phyloP scores from a whole-genome alignment of 2,797 vertebrate genomes.

The Chelmon rostratus region DNA sequence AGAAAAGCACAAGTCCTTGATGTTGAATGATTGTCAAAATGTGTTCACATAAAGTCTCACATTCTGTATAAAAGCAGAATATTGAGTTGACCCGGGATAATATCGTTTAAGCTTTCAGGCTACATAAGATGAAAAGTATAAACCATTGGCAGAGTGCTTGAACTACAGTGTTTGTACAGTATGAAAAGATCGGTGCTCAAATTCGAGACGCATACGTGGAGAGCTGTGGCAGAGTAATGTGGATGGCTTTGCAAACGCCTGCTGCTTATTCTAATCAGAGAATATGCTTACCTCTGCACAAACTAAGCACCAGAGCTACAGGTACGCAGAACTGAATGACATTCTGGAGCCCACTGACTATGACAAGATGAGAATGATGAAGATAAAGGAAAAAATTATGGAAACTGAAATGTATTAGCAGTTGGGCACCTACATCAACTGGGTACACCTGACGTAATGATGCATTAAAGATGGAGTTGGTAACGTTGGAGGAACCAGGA shows the following conservation, averaged over 20 bases:
- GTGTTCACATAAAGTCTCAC: background rate
- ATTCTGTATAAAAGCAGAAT: conserved; percentile 21
- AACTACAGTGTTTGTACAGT: background rate
- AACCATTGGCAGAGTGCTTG: background rate
- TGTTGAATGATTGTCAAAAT: conserved; percentile 13
- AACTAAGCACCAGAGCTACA: background rate
- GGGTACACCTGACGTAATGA: background rate
- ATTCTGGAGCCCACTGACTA: background rate
- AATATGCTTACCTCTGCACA: background rate
- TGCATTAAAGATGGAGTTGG: background rate
- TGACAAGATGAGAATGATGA: background rate
- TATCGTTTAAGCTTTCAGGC: background rate
- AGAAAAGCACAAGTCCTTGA: conserved; percentile 8
- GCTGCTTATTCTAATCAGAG: conserved; percentile 11
- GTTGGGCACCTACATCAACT: background rate
- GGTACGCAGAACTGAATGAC: background rate
- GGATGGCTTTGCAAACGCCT: background rate
- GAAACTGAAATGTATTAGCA: background rate
- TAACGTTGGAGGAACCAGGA: no score
- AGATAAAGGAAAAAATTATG: background rate
- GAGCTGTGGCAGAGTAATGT: background rate
- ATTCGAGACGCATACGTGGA: background rate
- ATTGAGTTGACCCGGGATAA: background rate
- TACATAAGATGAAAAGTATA: background rate
- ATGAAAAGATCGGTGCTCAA: background rate